Base-by-base conservation (phyloP, 1,140 invertebrate genomes). In the Temnothorax curvispinosus region DNA sequence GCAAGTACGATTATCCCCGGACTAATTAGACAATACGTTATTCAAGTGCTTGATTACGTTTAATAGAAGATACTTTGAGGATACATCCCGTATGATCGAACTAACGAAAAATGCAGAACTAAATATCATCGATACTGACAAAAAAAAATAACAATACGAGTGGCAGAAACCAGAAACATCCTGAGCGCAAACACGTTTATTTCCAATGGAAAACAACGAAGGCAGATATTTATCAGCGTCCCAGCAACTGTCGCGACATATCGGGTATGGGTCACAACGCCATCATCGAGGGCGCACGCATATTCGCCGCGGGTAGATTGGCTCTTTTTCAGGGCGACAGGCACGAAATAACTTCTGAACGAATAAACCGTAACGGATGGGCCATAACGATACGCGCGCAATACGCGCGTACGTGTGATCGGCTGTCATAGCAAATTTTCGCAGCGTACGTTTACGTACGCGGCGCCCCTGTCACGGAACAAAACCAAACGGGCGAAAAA, bases 281-380 rank as follows among this genome's bases (percentile, higher is more conserved):
- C 74, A 69, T 78, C 71, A 78, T 65, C 82, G 74, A 13, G 74
- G 35, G 35, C 74, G 64, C 41, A 47, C 52, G 77, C 76, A 81
- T 81, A 85, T 80, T 86, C 60, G 77, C 80, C 82, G 72, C 82
- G 72, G 75, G 75, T 78, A 78, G 82, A 85, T 85, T 77, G 82
- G 72, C 82, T 78, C 75, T 85, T 85, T 85, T 85, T 85, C 82
- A 85, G 71, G 62, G n/a, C 82, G 82, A 85, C 82, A 85, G 82
- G 74, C 72, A 65, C 82, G 72, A 78, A 85, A 85, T 85, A 85
- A 85, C 85, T 82, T 82, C 78, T 82, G 78, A 82, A 74, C 78
- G 85, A 87, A 87, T 84, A 87, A 87, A 87, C 67, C 85, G 56
- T 87, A 82, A 87, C 85, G 85, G 85, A 80, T 82, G 77, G 77